Evolutionary conservation across 2,113 vertebrate species (phyloP).

Genomic region (Neolamprologus longior): DNA sequence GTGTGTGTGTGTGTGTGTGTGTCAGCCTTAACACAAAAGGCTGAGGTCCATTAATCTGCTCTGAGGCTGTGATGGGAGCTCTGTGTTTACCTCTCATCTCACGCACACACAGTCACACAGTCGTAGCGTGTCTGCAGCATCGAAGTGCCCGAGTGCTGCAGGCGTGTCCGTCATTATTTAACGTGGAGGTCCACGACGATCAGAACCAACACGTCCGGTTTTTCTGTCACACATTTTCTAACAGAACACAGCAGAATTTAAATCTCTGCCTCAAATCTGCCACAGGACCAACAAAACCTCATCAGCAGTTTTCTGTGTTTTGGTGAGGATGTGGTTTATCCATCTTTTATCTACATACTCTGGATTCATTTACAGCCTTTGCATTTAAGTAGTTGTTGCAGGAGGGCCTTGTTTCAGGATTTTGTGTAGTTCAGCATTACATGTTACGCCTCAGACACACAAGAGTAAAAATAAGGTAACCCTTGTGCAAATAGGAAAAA

Average conservation of each 20-base stretch:
- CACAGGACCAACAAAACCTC: not conserved
- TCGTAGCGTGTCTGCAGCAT: not conserved
- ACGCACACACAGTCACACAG: not conserved
- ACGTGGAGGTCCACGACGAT: not conserved
- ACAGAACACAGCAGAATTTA: not conserved
- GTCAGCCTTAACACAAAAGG: constrained; percentile 29
- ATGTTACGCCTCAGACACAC: not conserved
- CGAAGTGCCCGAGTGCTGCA: not conserved
- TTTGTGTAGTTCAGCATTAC: not conserved
- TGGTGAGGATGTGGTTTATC: not conserved
- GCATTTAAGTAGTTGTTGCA: not conserved
- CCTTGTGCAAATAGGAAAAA: not conserved
- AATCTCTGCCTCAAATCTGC: not conserved
- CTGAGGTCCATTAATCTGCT: constrained; percentile 46
- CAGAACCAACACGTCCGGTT: not conserved
- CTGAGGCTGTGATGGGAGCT: not conserved
- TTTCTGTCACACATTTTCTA: fast-evolving
- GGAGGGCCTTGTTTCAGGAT: not conserved
- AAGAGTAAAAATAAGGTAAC: not conserved
- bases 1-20: not conserved
- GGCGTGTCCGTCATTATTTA: not conserved
- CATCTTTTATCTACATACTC: not conserved
- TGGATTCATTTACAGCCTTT: not conserved
- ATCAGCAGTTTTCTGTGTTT: not conserved
- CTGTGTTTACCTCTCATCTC: not conserved